Conservation (phyloP, 2,888 invertebrate species). For the Ichneumoninae sp. region DNA sequence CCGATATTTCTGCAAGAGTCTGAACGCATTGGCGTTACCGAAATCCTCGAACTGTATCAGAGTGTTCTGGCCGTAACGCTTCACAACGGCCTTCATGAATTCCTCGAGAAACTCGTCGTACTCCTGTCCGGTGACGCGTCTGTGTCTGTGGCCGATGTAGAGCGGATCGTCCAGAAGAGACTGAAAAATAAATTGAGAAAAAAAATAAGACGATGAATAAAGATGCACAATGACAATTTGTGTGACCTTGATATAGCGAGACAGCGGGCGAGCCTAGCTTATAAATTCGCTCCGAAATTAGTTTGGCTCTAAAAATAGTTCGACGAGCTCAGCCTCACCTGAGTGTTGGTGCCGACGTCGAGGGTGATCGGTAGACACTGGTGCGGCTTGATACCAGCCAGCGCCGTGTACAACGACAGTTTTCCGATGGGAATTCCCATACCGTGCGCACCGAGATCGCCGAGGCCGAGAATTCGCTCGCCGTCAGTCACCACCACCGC, state of each 20-base stretch:
- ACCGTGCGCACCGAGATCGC: conserved; percentile 98
- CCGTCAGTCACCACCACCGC: conserved; percentile 99
- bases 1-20: conserved; percentile 95
- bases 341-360: conserved; percentile 97
- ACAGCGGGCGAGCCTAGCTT: conserved; percentile 3
- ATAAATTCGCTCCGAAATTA: conserved; percentile 17
- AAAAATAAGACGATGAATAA: background rate
- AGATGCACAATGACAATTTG: background rate
- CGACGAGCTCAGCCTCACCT: conserved; percentile 81
- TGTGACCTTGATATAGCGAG: background rate
- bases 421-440: conserved; percentile 99
- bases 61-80: conserved; percentile 93
- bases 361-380: conserved; percentile 97
- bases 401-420: conserved; percentile 97
- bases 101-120: conserved; percentile 98
- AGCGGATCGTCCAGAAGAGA: conserved; percentile 95
- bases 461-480: conserved; percentile 98
- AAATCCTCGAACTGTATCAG: conserved; percentile 99
- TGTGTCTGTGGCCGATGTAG: conserved; percentile 96
- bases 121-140: conserved; percentile 91
- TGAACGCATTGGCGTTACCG: conserved; percentile 98
- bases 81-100: conserved; percentile 97
- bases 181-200: conserved; percentile 82
- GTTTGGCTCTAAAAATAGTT: conserved; percentile 31
- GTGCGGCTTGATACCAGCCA: conserved; percentile 98